Evolutionary conservation across 37 sponge, comb jelly and placozoan genomes (phyloP), one percentile per base, ranked within the genome.

Genomic region (Chondrilla cf. caribensis): DNA sequence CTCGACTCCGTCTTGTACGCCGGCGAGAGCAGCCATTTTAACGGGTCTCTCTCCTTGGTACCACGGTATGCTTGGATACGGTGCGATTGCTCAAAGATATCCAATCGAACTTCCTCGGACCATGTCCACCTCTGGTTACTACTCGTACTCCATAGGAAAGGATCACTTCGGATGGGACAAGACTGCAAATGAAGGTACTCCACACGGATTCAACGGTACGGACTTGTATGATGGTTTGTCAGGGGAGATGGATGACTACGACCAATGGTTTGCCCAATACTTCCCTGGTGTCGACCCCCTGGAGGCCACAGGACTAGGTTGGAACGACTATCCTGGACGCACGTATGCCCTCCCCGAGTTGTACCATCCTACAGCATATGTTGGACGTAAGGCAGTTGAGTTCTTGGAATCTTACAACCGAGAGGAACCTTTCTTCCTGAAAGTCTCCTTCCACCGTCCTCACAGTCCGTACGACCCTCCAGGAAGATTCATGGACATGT

Each of bases 381-480:
- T 90, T 32, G 91, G 91, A 3, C 64, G 91, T 58, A n/a, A 38
- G 38, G 84, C 91, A 1, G 78, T 84, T 14, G 81, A 86, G 3
- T 90, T 86, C 36, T 25, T 90, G 17, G 43, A 79, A 19, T 11
- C 79, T 6, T 90, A 90, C 76, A 70, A 86, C 58, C 37, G 38
- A 17, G 42, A 82, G 18, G 58, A 86, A 15, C 91, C 87, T 0
- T 83, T 90, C 57, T 90, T 86, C 54, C 77, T 90, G 22, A 82
- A 90, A 51, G 87, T 83, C 0, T 90, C 91, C 22, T 90, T 90
- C 47, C 91, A 90, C 38, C 91, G 91, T 22, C 91, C 91, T 37
- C 91, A 90, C 70, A 90, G 91, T 35, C 91, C 91, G 32, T 90
- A 90, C 40, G 91, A 90, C 70, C 91, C 91, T 21, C 91, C 91